Evolutionary conservation across 1,140 invertebrate genomes (phyloP).

Genomic region (Drosophila tropicalis): DNA sequence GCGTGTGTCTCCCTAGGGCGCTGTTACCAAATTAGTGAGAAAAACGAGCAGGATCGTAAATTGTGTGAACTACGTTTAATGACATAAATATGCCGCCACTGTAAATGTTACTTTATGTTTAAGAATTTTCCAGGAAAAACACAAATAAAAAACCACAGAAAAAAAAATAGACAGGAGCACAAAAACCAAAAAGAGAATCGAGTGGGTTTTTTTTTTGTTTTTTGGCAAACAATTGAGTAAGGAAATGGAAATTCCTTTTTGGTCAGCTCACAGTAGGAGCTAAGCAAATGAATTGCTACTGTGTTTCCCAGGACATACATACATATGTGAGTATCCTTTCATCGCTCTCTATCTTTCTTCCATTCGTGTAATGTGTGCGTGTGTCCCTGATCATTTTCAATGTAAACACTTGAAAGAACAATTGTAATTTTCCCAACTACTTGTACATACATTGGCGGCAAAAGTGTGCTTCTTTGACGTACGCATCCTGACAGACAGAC

Average conservation of each 20-base stretch:
- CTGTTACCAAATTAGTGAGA: slow-evolving; percentile 80
- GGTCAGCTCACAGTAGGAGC: slow-evolving; percentile 12
- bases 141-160: background rate
- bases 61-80: slow-evolving; percentile 64
- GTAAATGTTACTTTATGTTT: slow-evolving; percentile 59
- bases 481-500: slow-evolving; percentile 50
- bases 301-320: slow-evolving; percentile 33
- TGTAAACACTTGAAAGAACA: slow-evolving; percentile 67
- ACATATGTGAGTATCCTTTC: slow-evolving; percentile 31
- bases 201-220: slow-evolving; percentile 8
- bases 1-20: slow-evolving; percentile 62
- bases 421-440: slow-evolving; percentile 72
- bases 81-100: slow-evolving; percentile 70
- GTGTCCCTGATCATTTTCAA: slow-evolving; percentile 56
- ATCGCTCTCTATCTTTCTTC: too few species aligned
- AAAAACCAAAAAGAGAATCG: background rate
- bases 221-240: slow-evolving; percentile 10
- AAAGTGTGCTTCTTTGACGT: slow-evolving; percentile 62
- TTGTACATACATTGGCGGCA: slow-evolving; percentile 18
- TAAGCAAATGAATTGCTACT: slow-evolving; percentile 30
- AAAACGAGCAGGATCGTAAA: slow-evolving; percentile 65
- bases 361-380: background rate
- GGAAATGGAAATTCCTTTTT: slow-evolving; percentile 13
- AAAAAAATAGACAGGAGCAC: background rate
- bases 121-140: slow-evolving; percentile 9